phyloP scores from a whole-genome alignment of 2,797 vertebrate genomes.

The Otolemur crassicaudatus region DNA sequence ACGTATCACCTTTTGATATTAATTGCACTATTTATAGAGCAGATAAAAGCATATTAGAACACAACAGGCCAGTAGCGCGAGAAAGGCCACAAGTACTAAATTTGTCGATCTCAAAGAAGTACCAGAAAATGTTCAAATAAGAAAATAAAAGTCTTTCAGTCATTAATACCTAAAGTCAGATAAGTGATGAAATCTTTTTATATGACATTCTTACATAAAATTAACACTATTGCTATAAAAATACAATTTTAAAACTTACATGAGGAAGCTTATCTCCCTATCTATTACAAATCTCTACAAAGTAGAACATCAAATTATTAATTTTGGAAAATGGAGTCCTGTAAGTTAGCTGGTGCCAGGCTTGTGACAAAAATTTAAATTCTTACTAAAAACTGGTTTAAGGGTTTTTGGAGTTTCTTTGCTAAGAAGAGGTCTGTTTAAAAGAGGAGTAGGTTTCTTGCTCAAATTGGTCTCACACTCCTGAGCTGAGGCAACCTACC shows the following conservation, averaged over 20 bases:
- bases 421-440: too few species aligned
- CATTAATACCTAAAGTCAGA: constrained; percentile 1
- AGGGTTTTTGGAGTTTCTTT: background rate
- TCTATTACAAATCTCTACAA: constrained; percentile 39
- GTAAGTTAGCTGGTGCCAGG: background rate
- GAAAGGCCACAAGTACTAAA: background rate
- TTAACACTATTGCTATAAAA: constrained; percentile 46
- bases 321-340: constrained; percentile 11
- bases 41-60: background rate
- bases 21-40: constrained; percentile 10
- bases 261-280: background rate
- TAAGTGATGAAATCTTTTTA: constrained; percentile 22
- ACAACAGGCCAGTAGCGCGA: background rate
- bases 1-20: background rate
- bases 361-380: background rate
- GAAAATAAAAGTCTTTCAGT: constrained; percentile 37
- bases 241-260: constrained; percentile 14
- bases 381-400: constrained; percentile 12
- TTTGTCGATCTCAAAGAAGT: constrained; percentile 48
- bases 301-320: background rate
- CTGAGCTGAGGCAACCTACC: too few species aligned
- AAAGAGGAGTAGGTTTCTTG: too few species aligned
- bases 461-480: too few species aligned
- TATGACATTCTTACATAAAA: constrained; percentile 7
- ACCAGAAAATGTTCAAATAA: constrained; percentile 11